phyloP scores from a whole-genome alignment of 2,888 invertebrate genomes.

The Tetanocera ferruginea region DNA sequence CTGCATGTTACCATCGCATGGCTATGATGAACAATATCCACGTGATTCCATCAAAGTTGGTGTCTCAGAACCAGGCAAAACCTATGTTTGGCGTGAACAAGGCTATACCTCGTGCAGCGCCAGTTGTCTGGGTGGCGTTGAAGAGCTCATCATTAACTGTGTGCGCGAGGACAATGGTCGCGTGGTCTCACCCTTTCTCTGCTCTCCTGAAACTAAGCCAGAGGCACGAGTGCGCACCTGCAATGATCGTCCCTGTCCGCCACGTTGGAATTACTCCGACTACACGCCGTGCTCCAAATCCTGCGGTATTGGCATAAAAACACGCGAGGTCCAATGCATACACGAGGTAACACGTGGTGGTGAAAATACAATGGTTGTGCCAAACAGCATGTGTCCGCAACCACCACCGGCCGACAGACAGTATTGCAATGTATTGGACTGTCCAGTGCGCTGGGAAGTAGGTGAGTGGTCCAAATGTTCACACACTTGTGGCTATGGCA shows the following conservation, averaged over 20 bases:
- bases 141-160: slow-evolving; percentile 91
- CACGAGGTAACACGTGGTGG: slow-evolving; percentile 85
- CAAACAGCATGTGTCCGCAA: slow-evolving; percentile 90
- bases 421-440: slow-evolving; percentile 93
- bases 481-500: slow-evolving; percentile 91
- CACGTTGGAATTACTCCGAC: slow-evolving; percentile 92
- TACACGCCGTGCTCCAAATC: slow-evolving; percentile 92
- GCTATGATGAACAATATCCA: slow-evolving; percentile 69
- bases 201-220: slow-evolving; percentile 88
- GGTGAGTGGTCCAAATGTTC: slow-evolving; percentile 94
- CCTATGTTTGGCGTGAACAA: slow-evolving; percentile 90
- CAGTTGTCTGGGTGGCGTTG: slow-evolving; percentile 89
- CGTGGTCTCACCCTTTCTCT: slow-evolving; percentile 89
- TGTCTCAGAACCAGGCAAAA: slow-evolving; percentile 81
- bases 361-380: slow-evolving; percentile 91
- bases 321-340: slow-evolving; percentile 78
- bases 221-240: slow-evolving; percentile 90
- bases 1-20: slow-evolving; percentile 77
- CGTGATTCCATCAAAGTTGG: slow-evolving; percentile 75
- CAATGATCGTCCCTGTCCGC: slow-evolving; percentile 96
- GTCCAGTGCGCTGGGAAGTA: slow-evolving; percentile 90
- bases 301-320: slow-evolving; percentile 95
- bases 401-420: slow-evolving; percentile 90
- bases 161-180: slow-evolving; percentile 88
- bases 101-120: slow-evolving; percentile 95